phyloP scores from a whole-genome alignment of 2,888 invertebrate species.

The Alcis repandata region DNA sequence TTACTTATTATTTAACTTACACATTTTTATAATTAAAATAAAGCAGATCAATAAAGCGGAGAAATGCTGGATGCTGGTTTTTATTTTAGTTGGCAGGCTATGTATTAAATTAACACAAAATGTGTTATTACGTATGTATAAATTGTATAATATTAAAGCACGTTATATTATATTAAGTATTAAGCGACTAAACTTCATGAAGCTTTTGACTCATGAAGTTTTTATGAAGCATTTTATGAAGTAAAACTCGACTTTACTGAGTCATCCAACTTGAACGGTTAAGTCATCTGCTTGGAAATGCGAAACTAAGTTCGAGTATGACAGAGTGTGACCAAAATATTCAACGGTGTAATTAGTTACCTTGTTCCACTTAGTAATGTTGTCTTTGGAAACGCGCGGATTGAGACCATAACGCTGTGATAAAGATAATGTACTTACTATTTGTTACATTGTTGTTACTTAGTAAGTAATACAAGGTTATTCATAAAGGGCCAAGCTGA shows the following conservation, averaged over 20 bases:
- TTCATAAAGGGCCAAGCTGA: no score
- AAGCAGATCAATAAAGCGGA: no score
- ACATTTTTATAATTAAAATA: no score
- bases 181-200: no score
- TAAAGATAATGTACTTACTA: not conserved
- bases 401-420: slow-evolving; percentile 2
- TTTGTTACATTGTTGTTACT: not conserved
- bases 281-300: slow-evolving; percentile 40
- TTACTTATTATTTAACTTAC: no score
- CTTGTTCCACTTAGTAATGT: slow-evolving; percentile 33
- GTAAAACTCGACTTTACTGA: slow-evolving; percentile 18
- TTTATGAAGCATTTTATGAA: not conserved
- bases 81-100: no score
- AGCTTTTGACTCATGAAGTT: no score
- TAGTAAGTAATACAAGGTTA: not conserved
- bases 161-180: no score
- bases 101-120: no score
- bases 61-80: no score
- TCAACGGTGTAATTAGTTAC: slow-evolving; percentile 45
- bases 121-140: no score
- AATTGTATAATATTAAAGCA: no score
- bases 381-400: slow-evolving; percentile 19
- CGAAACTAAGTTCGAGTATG: slow-evolving; percentile 41
- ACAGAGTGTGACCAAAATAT: slow-evolving; percentile 48
- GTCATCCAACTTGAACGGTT: slow-evolving; percentile 34